phyloP scores from a whole-genome alignment of 1,140 invertebrate genomes.

The Solenopsis invicta region DNA sequence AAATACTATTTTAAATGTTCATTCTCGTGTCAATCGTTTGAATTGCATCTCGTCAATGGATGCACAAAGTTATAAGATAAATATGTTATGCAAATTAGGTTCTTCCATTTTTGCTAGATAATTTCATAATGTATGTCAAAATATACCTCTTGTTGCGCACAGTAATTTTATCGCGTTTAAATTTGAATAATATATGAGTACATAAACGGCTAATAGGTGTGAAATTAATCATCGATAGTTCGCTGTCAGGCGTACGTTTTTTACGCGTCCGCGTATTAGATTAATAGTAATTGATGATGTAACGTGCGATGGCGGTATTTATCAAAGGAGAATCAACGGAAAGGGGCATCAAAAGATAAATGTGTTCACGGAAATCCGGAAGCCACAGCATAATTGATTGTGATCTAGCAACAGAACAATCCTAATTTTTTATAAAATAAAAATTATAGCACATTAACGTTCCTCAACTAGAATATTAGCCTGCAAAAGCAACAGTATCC shows the following conservation, averaged over 20 bases:
- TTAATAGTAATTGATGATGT: conserved; percentile 48
- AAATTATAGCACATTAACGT: background rate
- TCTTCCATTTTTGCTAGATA: background rate
- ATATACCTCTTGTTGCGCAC: background rate
- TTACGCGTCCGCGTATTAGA: background rate
- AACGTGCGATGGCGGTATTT: background rate
- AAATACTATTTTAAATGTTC: background rate
- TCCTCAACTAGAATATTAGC: background rate
- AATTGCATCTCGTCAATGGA: background rate
- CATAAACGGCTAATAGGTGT: background rate
- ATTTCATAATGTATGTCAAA: background rate
- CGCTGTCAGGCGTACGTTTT: background rate
- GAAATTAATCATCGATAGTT: conserved; percentile 45
- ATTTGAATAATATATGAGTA: conserved; percentile 3
- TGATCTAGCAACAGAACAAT: background rate
- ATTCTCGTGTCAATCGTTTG: background rate
- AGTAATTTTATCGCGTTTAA: background rate
- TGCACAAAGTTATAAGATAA: background rate
- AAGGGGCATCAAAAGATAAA: conserved; percentile 14
- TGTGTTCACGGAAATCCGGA: background rate
- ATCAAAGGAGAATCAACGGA: background rate
- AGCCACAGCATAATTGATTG: background rate
- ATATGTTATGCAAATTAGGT: conserved; percentile 7
- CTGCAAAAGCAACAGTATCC: conserved; percentile 30
- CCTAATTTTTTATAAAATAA: background rate